Evolutionary conservation across 1,140 invertebrate species (phyloP).

Genomic region (Diploscapter pachys): DNA sequence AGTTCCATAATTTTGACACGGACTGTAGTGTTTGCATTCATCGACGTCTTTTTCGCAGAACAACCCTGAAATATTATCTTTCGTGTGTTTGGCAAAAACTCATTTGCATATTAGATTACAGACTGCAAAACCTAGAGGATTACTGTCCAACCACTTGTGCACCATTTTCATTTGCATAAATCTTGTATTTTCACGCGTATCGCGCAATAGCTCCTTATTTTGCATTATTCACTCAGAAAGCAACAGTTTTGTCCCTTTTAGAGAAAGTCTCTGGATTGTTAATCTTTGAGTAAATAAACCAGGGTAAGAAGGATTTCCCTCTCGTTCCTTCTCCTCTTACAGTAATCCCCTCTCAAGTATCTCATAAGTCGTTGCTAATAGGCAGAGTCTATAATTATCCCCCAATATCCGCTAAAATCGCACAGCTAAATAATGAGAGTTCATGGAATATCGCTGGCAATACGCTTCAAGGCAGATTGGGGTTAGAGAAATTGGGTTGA

Average conservation of each 20-base stretch:
- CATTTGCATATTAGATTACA: background rate
- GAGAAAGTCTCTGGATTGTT: background rate
- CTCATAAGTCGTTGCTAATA: too few species aligned
- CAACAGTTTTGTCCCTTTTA: conserved; percentile 63
- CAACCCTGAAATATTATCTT: conserved; percentile 63
- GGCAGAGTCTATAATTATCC: too few species aligned
- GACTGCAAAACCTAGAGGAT: background rate
- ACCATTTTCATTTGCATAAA: background rate
- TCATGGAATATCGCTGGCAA: too few species aligned
- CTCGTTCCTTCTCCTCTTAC: too few species aligned
- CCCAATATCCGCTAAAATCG: too few species aligned
- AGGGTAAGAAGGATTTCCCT: too few species aligned
- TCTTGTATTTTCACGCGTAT: background rate
- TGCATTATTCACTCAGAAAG: conserved; percentile 53
- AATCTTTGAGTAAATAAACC: too few species aligned
- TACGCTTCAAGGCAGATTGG: too few species aligned
- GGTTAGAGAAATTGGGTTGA: too few species aligned
- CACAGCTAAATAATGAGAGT: too few species aligned
- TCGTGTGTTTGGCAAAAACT: background rate
- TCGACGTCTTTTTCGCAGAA: conserved; percentile 84
- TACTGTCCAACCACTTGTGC: too few species aligned
- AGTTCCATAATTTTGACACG: conserved; percentile 76
- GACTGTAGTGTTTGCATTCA: conserved; percentile 74
- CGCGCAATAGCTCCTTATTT: background rate
- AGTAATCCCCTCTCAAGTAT: too few species aligned